phyloP scores from a whole-genome alignment of 2,888 invertebrate genomes.

The Nipponacmea schrenckii region DNA sequence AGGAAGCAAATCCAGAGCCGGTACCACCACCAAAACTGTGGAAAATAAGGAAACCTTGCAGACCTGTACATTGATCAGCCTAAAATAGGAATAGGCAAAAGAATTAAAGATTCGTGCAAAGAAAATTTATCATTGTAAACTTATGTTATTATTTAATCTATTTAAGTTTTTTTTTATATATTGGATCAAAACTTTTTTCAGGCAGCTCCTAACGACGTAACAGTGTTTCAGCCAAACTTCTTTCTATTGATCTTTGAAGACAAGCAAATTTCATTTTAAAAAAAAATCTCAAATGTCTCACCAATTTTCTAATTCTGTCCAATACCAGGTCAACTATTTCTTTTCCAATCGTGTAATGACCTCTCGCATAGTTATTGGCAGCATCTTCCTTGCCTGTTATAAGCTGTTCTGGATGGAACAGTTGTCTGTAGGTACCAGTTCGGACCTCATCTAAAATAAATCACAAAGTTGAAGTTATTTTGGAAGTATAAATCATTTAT shows the following conservation, averaged over 20 bases:
- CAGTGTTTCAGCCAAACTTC: too few species aligned
- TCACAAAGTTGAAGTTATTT: too few species aligned
- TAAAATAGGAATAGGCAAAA: background rate
- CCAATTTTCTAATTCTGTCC: background rate
- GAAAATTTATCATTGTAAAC: too few species aligned
- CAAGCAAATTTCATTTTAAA: too few species aligned
- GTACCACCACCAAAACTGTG: slow-evolving; percentile 5
- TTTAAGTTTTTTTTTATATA: too few species aligned
- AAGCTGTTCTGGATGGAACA: slow-evolving; percentile 5
- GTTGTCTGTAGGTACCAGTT: slow-evolving; percentile 3
- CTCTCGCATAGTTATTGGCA: background rate
- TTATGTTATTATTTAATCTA: too few species aligned
- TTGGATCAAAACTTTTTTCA: too few species aligned
- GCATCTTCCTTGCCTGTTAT: slow-evolving; percentile 2
- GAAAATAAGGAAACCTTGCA: slow-evolving; percentile 4
- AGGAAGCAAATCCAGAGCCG: background rate
- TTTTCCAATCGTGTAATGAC: background rate
- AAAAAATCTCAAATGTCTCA: background rate
- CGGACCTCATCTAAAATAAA: background rate
- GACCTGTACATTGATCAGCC: slow-evolving; percentile 1
- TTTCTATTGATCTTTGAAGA: too few species aligned
- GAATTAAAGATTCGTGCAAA: too few species aligned
- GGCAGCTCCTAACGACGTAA: too few species aligned
- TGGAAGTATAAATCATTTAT: too few species aligned
- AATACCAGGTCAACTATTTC: slow-evolving; percentile 6